phyloP scores from a whole-genome alignment of 1,140 invertebrate genomes.

The Drosophila sp. region DNA sequence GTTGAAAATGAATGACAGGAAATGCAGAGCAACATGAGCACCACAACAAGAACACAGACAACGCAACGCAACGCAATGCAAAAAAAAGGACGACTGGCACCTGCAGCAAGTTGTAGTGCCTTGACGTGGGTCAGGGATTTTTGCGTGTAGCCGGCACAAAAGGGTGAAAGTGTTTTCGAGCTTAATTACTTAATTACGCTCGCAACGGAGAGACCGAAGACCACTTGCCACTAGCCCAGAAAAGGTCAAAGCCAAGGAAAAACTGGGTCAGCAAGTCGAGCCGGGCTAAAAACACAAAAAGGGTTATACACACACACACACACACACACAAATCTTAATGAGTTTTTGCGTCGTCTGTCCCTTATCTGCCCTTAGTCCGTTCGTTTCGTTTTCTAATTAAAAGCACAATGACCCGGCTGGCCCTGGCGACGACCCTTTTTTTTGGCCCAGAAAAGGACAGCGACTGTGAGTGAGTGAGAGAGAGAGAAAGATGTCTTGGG shows the following conservation, averaged over 20 bases:
- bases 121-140: slow-evolving; percentile 70
- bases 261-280: slow-evolving; percentile 67
- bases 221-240: slow-evolving; percentile 9
- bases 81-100: slow-evolving; percentile 35
- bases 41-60: slow-evolving; percentile 20
- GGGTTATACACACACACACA: slow-evolving; percentile 34
- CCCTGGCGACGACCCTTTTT: slow-evolving; percentile 43
- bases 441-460: slow-evolving; percentile 11
- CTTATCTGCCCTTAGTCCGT: slow-evolving; percentile 21
- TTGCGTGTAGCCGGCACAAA: slow-evolving; percentile 5
- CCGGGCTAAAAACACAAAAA: slow-evolving; percentile 21
- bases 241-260: slow-evolving; percentile 40
- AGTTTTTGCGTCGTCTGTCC: slow-evolving; percentile 54
- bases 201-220: background rate
- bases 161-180: slow-evolving; percentile 67
- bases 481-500: background rate
- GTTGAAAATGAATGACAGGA: slow-evolving; percentile 65
- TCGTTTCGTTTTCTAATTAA: slow-evolving; percentile 64
- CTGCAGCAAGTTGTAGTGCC: slow-evolving; percentile 45
- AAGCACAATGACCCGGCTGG: slow-evolving; percentile 74
- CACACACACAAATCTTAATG: slow-evolving; percentile 60
- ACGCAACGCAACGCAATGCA: background rate
- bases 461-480: background rate
- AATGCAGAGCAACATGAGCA: slow-evolving; percentile 35
- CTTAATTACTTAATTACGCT: slow-evolving; percentile 74